phyloP scores from a whole-genome alignment of 1,140 invertebrate species.

The Panagrolaimus sp. region DNA sequence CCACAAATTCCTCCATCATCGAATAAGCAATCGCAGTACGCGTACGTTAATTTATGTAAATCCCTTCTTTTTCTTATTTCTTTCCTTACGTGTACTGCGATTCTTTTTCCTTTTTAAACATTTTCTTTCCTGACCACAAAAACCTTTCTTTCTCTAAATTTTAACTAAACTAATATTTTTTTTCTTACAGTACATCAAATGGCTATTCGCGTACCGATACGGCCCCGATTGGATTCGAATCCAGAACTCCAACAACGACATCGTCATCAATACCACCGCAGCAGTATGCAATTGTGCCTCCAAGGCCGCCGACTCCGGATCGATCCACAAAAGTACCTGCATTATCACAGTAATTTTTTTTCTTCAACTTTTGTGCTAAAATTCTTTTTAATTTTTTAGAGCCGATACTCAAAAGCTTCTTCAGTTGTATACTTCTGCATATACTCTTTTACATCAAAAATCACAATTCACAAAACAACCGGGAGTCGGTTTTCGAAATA shows the following conservation, averaged over 20 bases:
- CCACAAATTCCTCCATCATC: neutral
- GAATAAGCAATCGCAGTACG: neutral
- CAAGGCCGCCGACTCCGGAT: constrained; percentile 14
- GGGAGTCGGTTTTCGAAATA: constrained; percentile 70
- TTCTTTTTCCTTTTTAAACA: too few species aligned
- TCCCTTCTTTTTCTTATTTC: neutral
- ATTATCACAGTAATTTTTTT: constrained; percentile 4
- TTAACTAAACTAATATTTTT: neutral
- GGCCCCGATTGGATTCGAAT: neutral
- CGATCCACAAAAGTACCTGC: constrained; percentile 18
- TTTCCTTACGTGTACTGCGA: neutral
- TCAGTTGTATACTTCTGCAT: neutral
- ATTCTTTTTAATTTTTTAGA: neutral
- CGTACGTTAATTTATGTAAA: neutral
- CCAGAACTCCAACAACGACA: neutral
- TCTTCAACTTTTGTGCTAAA: neutral
- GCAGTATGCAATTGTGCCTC: neutral
- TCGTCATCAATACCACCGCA: neutral
- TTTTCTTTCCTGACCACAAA: too few species aligned
- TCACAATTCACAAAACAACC: neutral
- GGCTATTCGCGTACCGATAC: neutral
- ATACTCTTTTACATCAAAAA: neutral
- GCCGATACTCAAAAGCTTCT: constrained; percentile 58
- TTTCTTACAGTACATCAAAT: neutral
- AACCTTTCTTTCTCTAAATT: neutral